phyloP scores from a whole-genome alignment of 2,113 vertebrate genomes.

The Oncorhynchus mykiss region DNA sequence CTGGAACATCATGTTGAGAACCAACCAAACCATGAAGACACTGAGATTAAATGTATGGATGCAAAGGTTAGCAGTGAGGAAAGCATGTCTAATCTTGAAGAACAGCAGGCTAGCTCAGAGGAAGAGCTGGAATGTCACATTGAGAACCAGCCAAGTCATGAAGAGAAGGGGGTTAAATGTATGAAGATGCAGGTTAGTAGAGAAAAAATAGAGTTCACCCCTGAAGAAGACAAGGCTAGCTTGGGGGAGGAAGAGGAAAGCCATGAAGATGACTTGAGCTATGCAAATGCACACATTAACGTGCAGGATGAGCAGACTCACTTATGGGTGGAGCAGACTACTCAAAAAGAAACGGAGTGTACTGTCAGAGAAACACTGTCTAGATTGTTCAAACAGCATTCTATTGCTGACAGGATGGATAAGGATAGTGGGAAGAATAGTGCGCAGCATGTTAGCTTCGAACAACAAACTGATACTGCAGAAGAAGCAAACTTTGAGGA shows the following conservation, averaged over 20 bases:
- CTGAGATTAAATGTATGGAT: slow-evolving; percentile 17
- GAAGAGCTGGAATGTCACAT: slow-evolving; percentile 11
- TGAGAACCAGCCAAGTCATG: neutral
- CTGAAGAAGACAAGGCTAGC: slow-evolving; percentile 21
- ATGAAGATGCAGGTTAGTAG: slow-evolving; percentile 12
- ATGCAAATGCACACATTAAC: slow-evolving; percentile 15
- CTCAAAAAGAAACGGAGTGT: neutral
- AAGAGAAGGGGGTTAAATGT: slow-evolving; percentile 1
- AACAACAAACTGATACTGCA: slow-evolving; percentile 28
- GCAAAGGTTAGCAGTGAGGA: slow-evolving; percentile 16
- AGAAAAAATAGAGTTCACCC: slow-evolving; percentile 16
- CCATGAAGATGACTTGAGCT: slow-evolving; percentile 12
- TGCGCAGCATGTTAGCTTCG: slow-evolving; percentile 62
- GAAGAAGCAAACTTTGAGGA: neutral
- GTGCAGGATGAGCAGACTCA: slow-evolving; percentile 3
- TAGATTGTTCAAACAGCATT: slow-evolving; percentile 7
- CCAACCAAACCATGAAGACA: neutral
- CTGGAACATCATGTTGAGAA: slow-evolving; percentile 17
- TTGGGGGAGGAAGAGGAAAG: slow-evolving; percentile 27
- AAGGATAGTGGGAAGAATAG: slow-evolving; percentile 68
- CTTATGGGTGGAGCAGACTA: neutral
- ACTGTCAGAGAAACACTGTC: neutral
- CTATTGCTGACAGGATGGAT: slow-evolving; percentile 27
- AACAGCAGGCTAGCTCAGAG: slow-evolving; percentile 12
- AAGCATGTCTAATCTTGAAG: neutral